These are phyloP conservation scores for Leptinotarsa defecta DNA, from an alignment of 1,140 invertebrate genomes.

Conservation along the genomic window DNA sequence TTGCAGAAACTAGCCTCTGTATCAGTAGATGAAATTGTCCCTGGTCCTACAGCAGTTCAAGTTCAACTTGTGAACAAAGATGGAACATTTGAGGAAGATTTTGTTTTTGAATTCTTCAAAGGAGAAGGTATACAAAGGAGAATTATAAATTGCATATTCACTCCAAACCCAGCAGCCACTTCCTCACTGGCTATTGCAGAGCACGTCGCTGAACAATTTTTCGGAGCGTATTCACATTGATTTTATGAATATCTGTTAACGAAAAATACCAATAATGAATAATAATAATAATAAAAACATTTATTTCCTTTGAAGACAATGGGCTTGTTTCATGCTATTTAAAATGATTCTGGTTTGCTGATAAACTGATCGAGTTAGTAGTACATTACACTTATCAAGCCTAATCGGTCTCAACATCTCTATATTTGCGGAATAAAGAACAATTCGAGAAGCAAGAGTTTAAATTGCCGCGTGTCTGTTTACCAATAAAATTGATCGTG, in stretches of 20 bases:
- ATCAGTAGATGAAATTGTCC: slow-evolving; percentile 26
- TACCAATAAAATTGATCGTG: no score
- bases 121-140: slow-evolving; percentile 23
- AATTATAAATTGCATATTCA: slow-evolving; percentile 37
- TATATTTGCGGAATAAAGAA: no score
- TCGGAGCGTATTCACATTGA: neutral
- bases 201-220: slow-evolving; percentile 29
- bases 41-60: slow-evolving; percentile 33
- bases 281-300: no score
- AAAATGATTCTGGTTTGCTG: no score
- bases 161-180: slow-evolving; percentile 40
- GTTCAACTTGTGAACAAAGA: slow-evolving; percentile 36
- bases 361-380: no score
- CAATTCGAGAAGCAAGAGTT: no score
- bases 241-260: neutral
- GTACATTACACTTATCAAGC: no score
- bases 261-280: no score
- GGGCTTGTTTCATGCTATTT: no score
- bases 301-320: no score
- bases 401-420: no score
- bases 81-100: slow-evolving; percentile 38
- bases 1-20: slow-evolving; percentile 34
- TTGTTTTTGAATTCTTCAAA: slow-evolving; percentile 37
- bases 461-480: no score
- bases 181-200: slow-evolving; percentile 38